These are phyloP conservation scores for Gasterosteus nipponicus DNA, from an alignment of 2,113 vertebrate genomes.

Conservation along the genomic window DNA sequence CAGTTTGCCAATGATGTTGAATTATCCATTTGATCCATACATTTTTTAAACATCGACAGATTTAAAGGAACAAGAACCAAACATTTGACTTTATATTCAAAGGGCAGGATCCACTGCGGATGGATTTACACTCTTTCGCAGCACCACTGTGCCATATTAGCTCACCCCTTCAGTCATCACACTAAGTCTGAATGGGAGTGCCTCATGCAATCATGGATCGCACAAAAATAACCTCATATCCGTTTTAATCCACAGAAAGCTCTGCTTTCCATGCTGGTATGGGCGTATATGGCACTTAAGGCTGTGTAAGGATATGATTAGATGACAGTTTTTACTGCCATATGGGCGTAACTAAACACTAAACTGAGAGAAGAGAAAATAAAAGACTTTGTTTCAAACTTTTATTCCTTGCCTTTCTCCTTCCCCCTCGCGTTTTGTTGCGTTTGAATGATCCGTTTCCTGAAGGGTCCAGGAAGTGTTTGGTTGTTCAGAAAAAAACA, in stretches of 20 bases:
- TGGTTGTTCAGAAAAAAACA: neutral
- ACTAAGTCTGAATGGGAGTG: slow-evolving; percentile 73
- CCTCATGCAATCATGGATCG: slow-evolving; percentile 71
- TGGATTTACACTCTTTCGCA: slow-evolving; percentile 48
- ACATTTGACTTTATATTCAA: slow-evolving; percentile 12
- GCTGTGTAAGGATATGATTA: slow-evolving; percentile 78
- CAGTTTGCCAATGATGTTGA: neutral
- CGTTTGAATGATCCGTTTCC: slow-evolving; percentile 52
- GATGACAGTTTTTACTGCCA: slow-evolving; percentile 81
- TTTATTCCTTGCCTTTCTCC: slow-evolving; percentile 61
- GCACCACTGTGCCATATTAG: slow-evolving; percentile 56
- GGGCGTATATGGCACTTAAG: slow-evolving; percentile 80
- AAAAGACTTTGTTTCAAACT: slow-evolving; percentile 57
- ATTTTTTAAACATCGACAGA: neutral
- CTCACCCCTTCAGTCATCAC: slow-evolving; percentile 73
- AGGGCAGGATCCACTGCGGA: slow-evolving; percentile 24
- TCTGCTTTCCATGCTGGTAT: slow-evolving; percentile 75
- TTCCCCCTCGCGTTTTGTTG: slow-evolving; percentile 53
- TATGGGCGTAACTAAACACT: slow-evolving; percentile 80
- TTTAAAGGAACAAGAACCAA: neutral
- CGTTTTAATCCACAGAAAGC: slow-evolving; percentile 77
- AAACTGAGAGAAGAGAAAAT: slow-evolving; percentile 69
- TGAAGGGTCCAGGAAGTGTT: slow-evolving; percentile 23
- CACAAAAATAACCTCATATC: slow-evolving; percentile 81
- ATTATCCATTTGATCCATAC: neutral